Evolutionary conservation across 2,797 vertebrate genomes (phyloP).

Genomic region (Calcarius lapponicus): DNA sequence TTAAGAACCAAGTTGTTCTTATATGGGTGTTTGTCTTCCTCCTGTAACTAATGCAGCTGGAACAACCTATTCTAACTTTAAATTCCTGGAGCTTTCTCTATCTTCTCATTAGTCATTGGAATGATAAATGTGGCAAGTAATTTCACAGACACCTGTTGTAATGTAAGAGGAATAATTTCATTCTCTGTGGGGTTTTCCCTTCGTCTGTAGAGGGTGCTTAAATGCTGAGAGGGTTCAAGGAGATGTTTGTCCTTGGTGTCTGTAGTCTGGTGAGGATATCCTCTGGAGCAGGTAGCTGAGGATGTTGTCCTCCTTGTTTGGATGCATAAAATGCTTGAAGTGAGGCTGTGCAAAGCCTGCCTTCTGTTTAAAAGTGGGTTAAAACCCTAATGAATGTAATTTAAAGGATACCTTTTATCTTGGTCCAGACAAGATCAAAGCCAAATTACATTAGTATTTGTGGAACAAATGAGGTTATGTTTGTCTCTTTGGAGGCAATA

Average conservation of each 20-base stretch:
- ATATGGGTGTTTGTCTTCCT: neutral
- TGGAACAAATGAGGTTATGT: neutral
- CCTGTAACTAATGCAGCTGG: neutral
- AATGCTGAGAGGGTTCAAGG: neutral
- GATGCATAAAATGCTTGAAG: neutral
- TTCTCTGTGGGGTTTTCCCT: neutral
- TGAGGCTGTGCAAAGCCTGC: neutral
- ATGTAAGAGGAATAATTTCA: neutral
- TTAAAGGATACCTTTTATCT: conserved; percentile 12
- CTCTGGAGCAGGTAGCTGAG: neutral
- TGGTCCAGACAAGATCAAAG: conserved; percentile 20
- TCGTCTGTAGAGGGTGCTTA: neutral
- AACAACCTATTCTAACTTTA: neutral
- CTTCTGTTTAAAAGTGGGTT: neutral
- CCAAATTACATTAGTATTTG: neutral
- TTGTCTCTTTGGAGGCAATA: neutral
- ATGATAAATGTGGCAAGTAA: neutral
- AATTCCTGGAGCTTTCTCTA: neutral
- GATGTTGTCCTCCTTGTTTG: neutral
- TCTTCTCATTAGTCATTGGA: neutral
- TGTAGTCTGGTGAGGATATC: neutral
- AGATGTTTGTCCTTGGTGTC: neutral
- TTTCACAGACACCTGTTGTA: neutral
- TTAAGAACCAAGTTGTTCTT: neutral
- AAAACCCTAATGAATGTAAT: neutral